Conservation (phyloP, 2,113 vertebrate species). For the Scomber scombrus region DNA sequence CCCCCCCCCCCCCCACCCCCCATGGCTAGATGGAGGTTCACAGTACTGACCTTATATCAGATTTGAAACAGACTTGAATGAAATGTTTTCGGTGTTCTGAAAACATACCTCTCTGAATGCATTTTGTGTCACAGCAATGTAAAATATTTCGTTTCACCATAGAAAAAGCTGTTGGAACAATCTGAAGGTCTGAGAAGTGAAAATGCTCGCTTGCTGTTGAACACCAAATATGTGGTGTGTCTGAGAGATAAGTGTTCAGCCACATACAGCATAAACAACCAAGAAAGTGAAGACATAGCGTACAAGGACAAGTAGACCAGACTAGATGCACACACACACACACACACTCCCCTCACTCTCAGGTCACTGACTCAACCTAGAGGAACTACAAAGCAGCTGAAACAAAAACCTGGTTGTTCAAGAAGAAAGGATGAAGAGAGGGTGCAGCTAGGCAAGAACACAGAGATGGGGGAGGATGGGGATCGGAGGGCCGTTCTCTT, state of each 20-base stretch:
- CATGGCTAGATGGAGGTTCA: neutral
- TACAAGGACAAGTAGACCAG: constrained; percentile 23
- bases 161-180: neutral
- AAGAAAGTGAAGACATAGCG: constrained; percentile 6
- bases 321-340: neutral
- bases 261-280: neutral
- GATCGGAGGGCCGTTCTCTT: constrained; percentile 48
- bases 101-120: neutral
- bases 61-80: neutral
- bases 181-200: neutral
- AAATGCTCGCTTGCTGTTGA: neutral
- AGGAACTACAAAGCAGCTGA: constrained; percentile 52
- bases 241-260: neutral
- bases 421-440: constrained; percentile 45
- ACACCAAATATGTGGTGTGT: neutral
- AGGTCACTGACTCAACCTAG: constrained; percentile 42
- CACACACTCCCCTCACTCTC: constrained; percentile 1
- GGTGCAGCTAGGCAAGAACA: constrained; percentile 43
- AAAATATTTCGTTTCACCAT: neutral
- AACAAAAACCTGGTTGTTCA: constrained; percentile 62
- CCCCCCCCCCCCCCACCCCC: too few relatives aligned
- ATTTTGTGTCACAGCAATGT: constrained; percentile 1
- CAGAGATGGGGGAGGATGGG: constrained; percentile 40
- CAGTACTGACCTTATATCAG: neutral
- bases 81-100: neutral